A percentile compares a stretch with the other conserved stretches of the same genome.
These are phyloP conservation scores for Turnix velox DNA, from an alignment of 2,113 vertebrate genomes.

Conservation along the genomic window DNA sequence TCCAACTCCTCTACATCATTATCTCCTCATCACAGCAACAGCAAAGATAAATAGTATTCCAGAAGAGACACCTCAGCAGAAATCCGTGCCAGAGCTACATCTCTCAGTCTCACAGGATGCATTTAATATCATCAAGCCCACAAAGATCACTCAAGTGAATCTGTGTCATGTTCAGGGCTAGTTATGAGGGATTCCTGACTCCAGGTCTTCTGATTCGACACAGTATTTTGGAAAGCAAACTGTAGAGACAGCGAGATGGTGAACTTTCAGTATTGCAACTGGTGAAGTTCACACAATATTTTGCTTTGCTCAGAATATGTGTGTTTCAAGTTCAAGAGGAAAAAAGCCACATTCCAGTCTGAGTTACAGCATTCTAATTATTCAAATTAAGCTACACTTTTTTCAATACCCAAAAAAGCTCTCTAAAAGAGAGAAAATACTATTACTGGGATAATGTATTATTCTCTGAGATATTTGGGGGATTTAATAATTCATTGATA, in stretches of 20 bases:
- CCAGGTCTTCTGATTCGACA: neutral
- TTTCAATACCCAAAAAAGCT: neutral
- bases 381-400: neutral
- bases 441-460: neutral
- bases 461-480: neutral
- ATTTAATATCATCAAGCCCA: neutral
- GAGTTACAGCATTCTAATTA: neutral
- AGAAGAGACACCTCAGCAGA: neutral
- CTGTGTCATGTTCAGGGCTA: neutral
- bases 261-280: neutral
- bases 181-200: neutral
- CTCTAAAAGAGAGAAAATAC: neutral
- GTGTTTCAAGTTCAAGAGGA: neutral
- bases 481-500: neutral
- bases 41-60: neutral
- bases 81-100: neutral
- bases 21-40: neutral
- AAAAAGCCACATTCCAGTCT: neutral
- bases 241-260: neutral
- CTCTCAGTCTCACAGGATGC: neutral
- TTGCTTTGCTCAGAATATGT: neutral
- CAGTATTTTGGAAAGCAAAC: neutral
- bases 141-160: neutral
- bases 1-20: neutral
- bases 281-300: neutral